Base-by-base conservation (phyloP, 2,797 vertebrate species). In the Moxostoma hubbsi region DNA sequence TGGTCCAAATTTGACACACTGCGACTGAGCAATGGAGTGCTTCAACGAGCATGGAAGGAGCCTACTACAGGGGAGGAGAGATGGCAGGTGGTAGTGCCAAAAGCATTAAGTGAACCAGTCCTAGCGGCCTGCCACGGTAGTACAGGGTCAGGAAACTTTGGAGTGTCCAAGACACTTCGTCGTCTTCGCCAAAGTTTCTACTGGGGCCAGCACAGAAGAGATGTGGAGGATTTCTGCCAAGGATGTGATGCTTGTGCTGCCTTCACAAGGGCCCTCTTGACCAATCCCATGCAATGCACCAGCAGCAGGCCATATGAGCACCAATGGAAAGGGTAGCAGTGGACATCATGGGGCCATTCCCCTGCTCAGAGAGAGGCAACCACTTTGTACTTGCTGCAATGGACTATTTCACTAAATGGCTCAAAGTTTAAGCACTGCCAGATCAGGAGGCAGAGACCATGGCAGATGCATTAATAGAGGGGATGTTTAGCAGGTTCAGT, bases 371-470 rank as follows among this genome's bases (percentile, higher is more conserved):
- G 4, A 0, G 1, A 2, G 75, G 82, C 0, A 84, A 86, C 50
- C 49, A 51, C n/a, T 83, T 84, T 5, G 49, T 85, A 9, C 57
- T 85, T 0, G 62, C 67, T 1, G 62, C 61, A 5, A 72, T 81
- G 78, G 73, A 88, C 6, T 84, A 85, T 10, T 84, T 85, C 9
- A 85, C 74, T 0, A 83, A n/a, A n/a, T n/a, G n/a, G n/a, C n/a
- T n/a, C n/a, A n/a, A 88, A 69, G 82, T 61, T 0, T 86, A 83
- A 9, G 77, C 59, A 0, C 51, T 78, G 0, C 75, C 72, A 0
- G 53, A 86, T 12, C 87, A 82, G 55, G 55, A 75, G 0, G 65
- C 76, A 24, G 18, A 24, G 0, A 3, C 9, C 8, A 83, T 50
- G 0, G 16, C 59, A 78, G 3, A 73, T 0, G 11, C 8, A 0